Percentiles rank a stretch among this genome's conserved stretches.
Conservation (phyloP, 2,797 vertebrate species). For the Sarcoramphus papa region DNA sequence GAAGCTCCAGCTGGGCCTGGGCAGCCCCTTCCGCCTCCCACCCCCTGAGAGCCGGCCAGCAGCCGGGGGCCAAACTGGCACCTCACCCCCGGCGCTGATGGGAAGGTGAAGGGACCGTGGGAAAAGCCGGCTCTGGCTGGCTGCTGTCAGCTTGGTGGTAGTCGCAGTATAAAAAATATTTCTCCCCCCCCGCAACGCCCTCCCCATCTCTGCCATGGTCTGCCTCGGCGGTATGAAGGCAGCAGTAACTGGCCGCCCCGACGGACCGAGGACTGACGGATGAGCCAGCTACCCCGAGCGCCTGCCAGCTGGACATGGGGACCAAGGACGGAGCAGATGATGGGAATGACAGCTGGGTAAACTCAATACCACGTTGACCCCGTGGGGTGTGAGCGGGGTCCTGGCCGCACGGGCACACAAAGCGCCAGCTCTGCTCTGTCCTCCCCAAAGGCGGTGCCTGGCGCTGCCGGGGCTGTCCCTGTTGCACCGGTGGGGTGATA, state of each 20-base stretch:
- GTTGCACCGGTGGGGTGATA: rapidly evolving
- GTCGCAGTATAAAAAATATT: not conserved
- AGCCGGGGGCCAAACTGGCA: not conserved
- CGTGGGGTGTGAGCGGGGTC: rapidly evolving
- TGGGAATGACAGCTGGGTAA: not conserved
- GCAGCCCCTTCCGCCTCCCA: not conserved
- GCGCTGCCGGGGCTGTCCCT: not conserved
- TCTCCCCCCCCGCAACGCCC: not conserved
- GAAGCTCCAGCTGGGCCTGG: not conserved
- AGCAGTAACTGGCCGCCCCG: not conserved
- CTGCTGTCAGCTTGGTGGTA: not conserved
- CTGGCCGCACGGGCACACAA: rapidly evolving
- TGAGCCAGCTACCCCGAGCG: not conserved
- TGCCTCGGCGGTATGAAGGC: not conserved
- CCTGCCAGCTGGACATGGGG: not conserved
- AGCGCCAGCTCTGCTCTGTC: not conserved
- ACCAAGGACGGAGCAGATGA: not conserved
- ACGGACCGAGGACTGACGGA: rapidly evolving
- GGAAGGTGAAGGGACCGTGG: not conserved
- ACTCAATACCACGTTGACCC: rapidly evolving
- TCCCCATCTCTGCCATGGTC: not conserved
- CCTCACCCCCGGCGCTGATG: not conserved
- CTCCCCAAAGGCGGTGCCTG: not conserved
- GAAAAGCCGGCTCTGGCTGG: not conserved
- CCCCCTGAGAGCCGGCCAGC: not conserved